Percentiles rank a stretch among this genome's conserved stretches.
Evolutionary conservation across 2,888 invertebrate species (phyloP).

Genomic region (Sclerodermus sp.): DNA sequence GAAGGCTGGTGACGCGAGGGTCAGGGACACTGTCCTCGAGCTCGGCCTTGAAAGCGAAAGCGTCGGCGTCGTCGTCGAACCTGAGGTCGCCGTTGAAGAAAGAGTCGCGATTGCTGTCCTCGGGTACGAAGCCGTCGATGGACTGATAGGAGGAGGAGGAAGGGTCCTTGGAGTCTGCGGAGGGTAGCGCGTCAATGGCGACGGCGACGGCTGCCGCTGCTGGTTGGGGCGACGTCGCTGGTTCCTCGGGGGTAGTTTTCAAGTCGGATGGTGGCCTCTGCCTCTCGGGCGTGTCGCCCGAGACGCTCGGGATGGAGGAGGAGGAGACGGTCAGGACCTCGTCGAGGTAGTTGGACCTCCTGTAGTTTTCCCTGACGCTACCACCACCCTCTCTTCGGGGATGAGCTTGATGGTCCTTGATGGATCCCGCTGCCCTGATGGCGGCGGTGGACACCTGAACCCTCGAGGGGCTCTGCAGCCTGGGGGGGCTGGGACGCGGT

Average conservation of each 20-base stretch:
- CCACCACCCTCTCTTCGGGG: too few species aligned
- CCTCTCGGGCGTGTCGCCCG: conserved; percentile 47
- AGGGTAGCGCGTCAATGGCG: too few species aligned
- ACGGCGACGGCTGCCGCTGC: too few species aligned
- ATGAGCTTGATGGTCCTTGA: conserved; percentile 29
- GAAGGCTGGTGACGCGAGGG: conserved; percentile 31
- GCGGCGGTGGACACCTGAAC: neutral
- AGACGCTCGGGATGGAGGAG: conserved; percentile 55
- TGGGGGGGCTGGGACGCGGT: conserved; percentile 17
- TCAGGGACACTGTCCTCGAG: conserved; percentile 50
- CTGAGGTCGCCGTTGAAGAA: conserved; percentile 50
- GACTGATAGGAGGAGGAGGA: conserved; percentile 21
- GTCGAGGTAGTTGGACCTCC: conserved; percentile 57
- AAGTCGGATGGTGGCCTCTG: conserved; percentile 39
- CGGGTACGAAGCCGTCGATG: conserved; percentile 37
- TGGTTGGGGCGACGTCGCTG: conserved; percentile 24
- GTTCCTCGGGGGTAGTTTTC: conserved; percentile 49
- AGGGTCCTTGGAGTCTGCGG: conserved; percentile 33
- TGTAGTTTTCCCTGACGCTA: conserved; percentile 37
- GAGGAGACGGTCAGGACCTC: conserved; percentile 69
- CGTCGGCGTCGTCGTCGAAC: conserved; percentile 47
- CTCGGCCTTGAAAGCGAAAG: conserved; percentile 50
- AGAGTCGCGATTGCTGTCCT: conserved; percentile 39
- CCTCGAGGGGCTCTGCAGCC: too few species aligned
- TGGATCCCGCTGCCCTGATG: conserved; percentile 13